A percentile compares a stretch with the other conserved stretches of the same genome.
phyloP scores from a whole-genome alignment of 2,797 vertebrate species.

The Arrhamphus sclerolepis region DNA sequence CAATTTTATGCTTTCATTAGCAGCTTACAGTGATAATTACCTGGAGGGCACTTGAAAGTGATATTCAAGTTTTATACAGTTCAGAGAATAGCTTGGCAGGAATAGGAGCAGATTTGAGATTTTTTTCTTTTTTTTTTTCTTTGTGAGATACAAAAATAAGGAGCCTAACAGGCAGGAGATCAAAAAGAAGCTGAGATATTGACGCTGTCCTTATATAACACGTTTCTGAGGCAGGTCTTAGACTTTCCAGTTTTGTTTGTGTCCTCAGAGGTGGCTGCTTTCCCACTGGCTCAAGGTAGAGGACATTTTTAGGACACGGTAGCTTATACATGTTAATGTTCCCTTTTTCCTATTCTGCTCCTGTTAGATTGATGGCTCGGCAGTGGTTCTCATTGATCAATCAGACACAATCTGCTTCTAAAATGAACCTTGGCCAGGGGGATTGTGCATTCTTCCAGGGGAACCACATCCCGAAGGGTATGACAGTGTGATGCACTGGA shows the following conservation, averaged over 20 bases:
- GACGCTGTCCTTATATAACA: constrained; percentile 57
- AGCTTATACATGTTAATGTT: constrained; percentile 82
- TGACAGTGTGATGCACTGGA: constrained; percentile 63
- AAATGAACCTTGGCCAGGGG: constrained; percentile 74
- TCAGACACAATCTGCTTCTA: constrained; percentile 83
- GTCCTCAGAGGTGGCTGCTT: constrained; percentile 67
- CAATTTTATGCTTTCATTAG: constrained; percentile 67
- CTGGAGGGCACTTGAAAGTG: constrained; percentile 59
- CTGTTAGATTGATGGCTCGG: constrained; percentile 82
- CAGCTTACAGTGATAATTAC: constrained; percentile 55
- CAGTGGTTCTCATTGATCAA: constrained; percentile 82
- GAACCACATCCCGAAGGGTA: constrained; percentile 70
- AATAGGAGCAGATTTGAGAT: constrained; percentile 7
- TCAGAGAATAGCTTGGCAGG: constrained; percentile 17
- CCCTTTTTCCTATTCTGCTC: constrained; percentile 69
- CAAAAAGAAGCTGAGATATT: constrained; percentile 43
- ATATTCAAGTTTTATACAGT: constrained; percentile 28
- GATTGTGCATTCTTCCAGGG: constrained; percentile 79
- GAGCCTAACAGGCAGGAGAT: constrained; percentile 38
- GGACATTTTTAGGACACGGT: constrained; percentile 74
- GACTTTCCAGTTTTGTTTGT: constrained; percentile 57
- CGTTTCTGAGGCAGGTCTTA: constrained; percentile 52
- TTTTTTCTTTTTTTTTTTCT: not conserved
- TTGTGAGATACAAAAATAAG: constrained; percentile 21
- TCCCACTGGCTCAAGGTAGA: constrained; percentile 72